phyloP scores from a whole-genome alignment of 2,888 invertebrate genomes.

The Amphipoea lucens region DNA sequence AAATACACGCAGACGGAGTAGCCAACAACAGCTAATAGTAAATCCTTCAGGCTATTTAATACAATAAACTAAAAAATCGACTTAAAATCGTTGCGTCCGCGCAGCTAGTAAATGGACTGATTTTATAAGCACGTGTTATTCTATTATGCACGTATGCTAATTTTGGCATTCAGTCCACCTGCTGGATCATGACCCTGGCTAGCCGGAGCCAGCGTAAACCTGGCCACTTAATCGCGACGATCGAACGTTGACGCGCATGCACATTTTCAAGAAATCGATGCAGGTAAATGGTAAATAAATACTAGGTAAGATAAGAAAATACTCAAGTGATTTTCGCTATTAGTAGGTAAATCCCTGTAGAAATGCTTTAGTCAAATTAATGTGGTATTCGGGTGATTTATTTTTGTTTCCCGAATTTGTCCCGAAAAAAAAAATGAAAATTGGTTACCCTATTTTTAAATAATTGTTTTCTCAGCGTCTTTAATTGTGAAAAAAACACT shows the following conservation, averaged over 20 bases:
- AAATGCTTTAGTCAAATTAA: background rate
- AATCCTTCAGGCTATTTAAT: background rate
- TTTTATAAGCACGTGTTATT: constrained; percentile 43
- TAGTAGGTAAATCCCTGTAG: background rate
- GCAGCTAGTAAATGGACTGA: background rate
- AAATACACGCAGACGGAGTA: background rate
- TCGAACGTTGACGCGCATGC: constrained; percentile 14
- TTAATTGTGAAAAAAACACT: background rate
- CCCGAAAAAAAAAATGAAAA: background rate
- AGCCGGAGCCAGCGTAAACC: constrained; percentile 33
- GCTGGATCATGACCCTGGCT: constrained; percentile 57
- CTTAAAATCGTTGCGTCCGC: background rate
- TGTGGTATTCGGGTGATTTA: background rate
- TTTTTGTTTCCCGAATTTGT: background rate
- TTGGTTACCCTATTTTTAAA: constrained; percentile 21
- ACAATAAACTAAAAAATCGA: background rate
- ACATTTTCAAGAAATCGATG: constrained; percentile 8
- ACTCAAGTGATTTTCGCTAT: background rate
- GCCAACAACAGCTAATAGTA: background rate
- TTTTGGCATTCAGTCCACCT: constrained; percentile 35
- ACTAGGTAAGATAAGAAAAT: background rate
- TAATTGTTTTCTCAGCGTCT: background rate
- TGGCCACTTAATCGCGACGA: constrained; percentile 13
- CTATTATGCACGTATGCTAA: constrained; percentile 50
- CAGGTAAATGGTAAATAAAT: background rate